phyloP scores from a whole-genome alignment of 92 coral and sea anemone genomes.

The Actinernus sp. region DNA sequence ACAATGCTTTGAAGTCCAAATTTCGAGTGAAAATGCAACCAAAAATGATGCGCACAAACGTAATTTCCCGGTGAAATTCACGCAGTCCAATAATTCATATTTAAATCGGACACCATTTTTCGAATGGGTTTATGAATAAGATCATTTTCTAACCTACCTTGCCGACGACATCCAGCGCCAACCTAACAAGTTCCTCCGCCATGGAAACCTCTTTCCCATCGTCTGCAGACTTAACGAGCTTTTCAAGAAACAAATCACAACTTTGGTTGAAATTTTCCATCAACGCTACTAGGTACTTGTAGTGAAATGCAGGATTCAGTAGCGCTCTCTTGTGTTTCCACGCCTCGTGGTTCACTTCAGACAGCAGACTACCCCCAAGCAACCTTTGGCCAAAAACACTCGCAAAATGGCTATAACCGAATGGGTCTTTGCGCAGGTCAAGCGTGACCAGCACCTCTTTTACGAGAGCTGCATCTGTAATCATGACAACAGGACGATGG shows the following conservation, averaged over 20 bases:
- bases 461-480: constrained; percentile 76
- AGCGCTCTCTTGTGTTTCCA: constrained; percentile 73
- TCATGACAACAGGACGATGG: constrained; percentile 80
- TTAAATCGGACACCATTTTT: too few species aligned
- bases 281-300: constrained; percentile 36
- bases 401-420: constrained; percentile 84
- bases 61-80: too few species aligned
- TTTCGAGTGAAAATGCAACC: too few species aligned
- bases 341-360: constrained; percentile 61
- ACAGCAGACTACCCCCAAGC: constrained; percentile 79
- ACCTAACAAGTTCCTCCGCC: constrained; percentile 84
- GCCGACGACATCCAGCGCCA: constrained; percentile 76
- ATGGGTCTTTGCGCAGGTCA: constrained; percentile 76
- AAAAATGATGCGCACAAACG: too few species aligned
- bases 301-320: constrained; percentile 74
- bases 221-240: constrained; percentile 75
- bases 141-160: too few species aligned
- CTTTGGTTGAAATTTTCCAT: constrained; percentile 65
- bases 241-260: constrained; percentile 77
- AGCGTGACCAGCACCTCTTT: constrained; percentile 82
- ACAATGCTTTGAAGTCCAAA: too few species aligned
- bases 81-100: too few species aligned
- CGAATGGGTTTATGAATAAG: too few species aligned
- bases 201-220: constrained; percentile 80
- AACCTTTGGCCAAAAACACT: constrained; percentile 84